A percentile compares a stretch with the other conserved stretches of the same genome.
Conservation (phyloP, 2,888 invertebrate genomes). For the Gymnocheta viridis region DNA sequence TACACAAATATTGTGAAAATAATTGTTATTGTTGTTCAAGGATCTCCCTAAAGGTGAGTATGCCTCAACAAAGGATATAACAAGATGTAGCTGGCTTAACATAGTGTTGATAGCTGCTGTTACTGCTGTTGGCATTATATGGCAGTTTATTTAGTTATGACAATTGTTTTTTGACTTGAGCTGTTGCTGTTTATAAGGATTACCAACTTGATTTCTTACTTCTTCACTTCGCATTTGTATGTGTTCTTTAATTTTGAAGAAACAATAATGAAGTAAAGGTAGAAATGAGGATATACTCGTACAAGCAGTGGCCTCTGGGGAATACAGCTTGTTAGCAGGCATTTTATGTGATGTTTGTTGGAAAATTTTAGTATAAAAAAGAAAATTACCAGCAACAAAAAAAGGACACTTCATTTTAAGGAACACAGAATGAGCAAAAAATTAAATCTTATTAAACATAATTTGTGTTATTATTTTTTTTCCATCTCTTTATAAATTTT, state of each 20-base stretch:
- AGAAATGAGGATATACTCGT: conserved; percentile 22
- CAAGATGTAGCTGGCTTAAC: not conserved
- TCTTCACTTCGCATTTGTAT: not conserved
- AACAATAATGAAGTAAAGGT: conserved; percentile 18
- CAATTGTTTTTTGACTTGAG: conserved; percentile 64
- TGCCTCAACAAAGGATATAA: conserved; percentile 19
- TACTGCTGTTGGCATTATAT: conserved; percentile 30
- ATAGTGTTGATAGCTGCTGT: conserved; percentile 21
- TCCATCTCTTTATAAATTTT: not conserved
- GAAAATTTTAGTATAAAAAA: not conserved
- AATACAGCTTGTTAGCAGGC: conserved; percentile 51
- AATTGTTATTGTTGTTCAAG: conserved; percentile 39
- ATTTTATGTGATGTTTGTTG: conserved; percentile 33
- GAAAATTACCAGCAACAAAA: conserved; percentile 5
- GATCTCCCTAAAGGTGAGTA: conserved; percentile 34
- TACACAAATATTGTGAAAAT: conserved; percentile 26
- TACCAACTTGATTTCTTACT: conserved; percentile 53
- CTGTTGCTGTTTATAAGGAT: conserved; percentile 53
- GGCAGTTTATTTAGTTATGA: conserved; percentile 56
- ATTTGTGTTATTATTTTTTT: conserved; percentile 46
- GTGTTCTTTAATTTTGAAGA: not conserved
- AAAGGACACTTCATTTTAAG: conserved; percentile 33
- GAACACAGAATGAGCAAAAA: not conserved
- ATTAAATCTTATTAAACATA: conserved; percentile 55
- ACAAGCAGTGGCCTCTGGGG: conserved; percentile 55